Conservation (phyloP, 1,140 invertebrate species). For the Halesus radiatus region DNA sequence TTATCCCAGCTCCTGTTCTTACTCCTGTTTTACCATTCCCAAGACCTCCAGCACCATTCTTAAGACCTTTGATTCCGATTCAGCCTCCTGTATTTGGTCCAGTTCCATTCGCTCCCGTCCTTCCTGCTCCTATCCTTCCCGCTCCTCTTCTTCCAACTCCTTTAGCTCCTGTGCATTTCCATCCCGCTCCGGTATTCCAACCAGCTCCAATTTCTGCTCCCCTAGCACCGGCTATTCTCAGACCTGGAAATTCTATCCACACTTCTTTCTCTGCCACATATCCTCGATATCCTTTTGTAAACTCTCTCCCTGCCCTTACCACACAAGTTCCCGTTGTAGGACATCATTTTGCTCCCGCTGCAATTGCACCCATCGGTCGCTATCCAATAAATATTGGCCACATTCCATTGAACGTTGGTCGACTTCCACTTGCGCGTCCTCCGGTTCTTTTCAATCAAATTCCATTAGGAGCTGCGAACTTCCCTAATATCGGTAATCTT, state of each 20-base stretch:
- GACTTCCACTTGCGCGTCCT: slow-evolving; percentile 37
- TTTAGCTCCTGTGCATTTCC: slow-evolving; percentile 52
- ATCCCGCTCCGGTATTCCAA: slow-evolving; percentile 56
- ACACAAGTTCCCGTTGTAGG: slow-evolving; percentile 3
- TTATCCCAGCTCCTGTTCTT: slow-evolving; percentile 45
- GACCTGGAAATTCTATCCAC: slow-evolving; percentile 65
- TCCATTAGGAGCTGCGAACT: slow-evolving; percentile 18
- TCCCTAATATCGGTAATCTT: slow-evolving; percentile 43
- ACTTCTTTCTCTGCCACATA: slow-evolving; percentile 66
- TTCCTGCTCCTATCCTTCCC: slow-evolving; percentile 52
- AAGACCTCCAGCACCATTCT: slow-evolving; percentile 45
- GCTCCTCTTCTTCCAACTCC: slow-evolving; percentile 40
- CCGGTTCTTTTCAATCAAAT: slow-evolving; percentile 27
- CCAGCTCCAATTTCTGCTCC: slow-evolving; percentile 50
- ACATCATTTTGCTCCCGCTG: slow-evolving; percentile 53
- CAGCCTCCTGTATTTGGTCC: slow-evolving; percentile 57
- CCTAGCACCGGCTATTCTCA: slow-evolving; percentile 57
- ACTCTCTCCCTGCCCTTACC: slow-evolving; percentile 55
- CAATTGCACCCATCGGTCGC: slow-evolving; percentile 55
- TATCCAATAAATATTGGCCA: slow-evolving; percentile 39
- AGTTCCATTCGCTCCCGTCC: slow-evolving; percentile 55
- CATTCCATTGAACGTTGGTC: slow-evolving; percentile 28
- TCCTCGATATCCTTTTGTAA: slow-evolving; percentile 64
- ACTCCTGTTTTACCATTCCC: slow-evolving; percentile 46
- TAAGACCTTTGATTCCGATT: slow-evolving; percentile 57